Conservation (phyloP, 2,888 invertebrate species). For the Scaptomyza flava region DNA sequence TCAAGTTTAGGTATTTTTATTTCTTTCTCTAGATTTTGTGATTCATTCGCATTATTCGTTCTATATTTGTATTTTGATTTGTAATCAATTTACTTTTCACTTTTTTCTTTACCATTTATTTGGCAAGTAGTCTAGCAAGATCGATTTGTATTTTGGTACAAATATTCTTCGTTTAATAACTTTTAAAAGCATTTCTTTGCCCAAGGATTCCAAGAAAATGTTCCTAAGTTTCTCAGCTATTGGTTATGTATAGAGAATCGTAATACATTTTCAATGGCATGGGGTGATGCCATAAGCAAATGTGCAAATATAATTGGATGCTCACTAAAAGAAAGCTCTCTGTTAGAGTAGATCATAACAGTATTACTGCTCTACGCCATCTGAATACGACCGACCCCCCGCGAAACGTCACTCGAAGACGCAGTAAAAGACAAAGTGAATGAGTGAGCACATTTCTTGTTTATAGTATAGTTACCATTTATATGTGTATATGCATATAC, state of each 20-base stretch:
- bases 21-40: background rate
- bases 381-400: background rate
- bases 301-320: background rate
- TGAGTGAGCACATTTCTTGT: constrained; percentile 54
- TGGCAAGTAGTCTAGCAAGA: too few relatives aligned
- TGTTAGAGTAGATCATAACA: background rate
- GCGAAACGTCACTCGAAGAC: background rate
- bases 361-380: background rate
- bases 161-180: too few relatives aligned
- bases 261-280: background rate
- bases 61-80: too few relatives aligned
- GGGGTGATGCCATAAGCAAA: background rate
- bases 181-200: too few relatives aligned
- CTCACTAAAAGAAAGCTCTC: background rate
- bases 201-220: too few relatives aligned
- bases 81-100: too few relatives aligned
- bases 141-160: too few relatives aligned
- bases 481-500: background rate
- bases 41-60: too few relatives aligned
- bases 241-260: background rate
- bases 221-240: background rate
- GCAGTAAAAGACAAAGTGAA: background rate
- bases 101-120: too few relatives aligned
- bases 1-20: background rate
- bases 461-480: constrained; percentile 39